phyloP scores from a whole-genome alignment of 2,113 vertebrate genomes.

The Ciconia maguari region DNA sequence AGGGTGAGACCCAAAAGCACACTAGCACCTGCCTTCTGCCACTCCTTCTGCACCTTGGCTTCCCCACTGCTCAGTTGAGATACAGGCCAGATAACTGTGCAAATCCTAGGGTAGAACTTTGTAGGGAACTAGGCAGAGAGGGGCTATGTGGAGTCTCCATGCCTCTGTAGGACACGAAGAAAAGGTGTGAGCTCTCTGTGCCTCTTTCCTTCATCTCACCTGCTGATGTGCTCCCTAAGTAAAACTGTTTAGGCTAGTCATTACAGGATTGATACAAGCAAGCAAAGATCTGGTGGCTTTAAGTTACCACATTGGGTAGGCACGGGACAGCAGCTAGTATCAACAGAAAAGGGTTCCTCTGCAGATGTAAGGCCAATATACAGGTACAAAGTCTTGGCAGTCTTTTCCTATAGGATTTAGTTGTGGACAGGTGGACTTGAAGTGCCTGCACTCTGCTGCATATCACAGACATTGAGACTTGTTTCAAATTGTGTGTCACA shows the following conservation, averaged over 20 bases:
- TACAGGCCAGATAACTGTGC: not conserved
- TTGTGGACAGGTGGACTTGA: not conserved
- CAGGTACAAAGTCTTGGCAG: not conserved
- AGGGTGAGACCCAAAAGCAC: not conserved
- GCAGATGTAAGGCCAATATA: not conserved
- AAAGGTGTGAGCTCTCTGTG: not conserved
- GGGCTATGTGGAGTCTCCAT: not conserved
- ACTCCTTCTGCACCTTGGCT: not conserved
- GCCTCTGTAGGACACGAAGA: rapidly evolving
- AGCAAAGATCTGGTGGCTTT: not conserved
- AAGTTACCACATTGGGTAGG: not conserved
- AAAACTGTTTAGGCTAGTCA: not conserved
- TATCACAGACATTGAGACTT: not conserved
- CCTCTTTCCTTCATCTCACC: not conserved
- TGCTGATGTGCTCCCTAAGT: not conserved
- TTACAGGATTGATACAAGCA: not conserved
- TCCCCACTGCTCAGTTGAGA: not conserved
- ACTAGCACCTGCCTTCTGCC: not conserved
- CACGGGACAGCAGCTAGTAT: not conserved
- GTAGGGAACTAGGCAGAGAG: not conserved
- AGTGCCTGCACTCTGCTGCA: not conserved
- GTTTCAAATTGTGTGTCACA: not conserved
- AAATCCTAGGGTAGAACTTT: not conserved
- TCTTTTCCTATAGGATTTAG: not conserved
- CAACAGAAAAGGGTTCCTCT: not conserved